Base-by-base conservation (phyloP, 2,113 vertebrate species). In the Grammomys surdaster region DNA sequence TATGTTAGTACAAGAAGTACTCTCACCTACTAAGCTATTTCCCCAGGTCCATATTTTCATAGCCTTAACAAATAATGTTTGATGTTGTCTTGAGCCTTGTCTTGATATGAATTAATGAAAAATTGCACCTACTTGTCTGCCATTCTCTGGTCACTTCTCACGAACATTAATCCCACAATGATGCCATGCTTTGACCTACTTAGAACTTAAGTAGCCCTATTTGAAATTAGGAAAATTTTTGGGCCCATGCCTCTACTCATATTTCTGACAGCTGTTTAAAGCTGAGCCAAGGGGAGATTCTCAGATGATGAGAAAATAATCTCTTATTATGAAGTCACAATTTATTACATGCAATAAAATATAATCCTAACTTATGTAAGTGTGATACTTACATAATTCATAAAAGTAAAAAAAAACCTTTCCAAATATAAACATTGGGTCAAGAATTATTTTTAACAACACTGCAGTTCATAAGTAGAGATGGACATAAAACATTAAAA, bases 341-440 rank as follows among this genome's bases (percentile, higher is more conserved):
- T 91, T 67, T 72, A 90, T 84, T 84, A 90, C 11, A 31, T 73
- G 31, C 72, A 88, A 88, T 88, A 93, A 93, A 89, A 88, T 17
- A 43, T 9, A 91, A 73, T 85, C 40, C 7, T 82, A 77, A 88
- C 33, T 89, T 88, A 85, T 36, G 3, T 89, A 92, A 92, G 78
- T 26, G 51, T 73, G 91, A 67, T 51, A 43, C 10, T 13, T 70
- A 72, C 70, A 72, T n/a, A n/a, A 72, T n/a, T n/a, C 40, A 40
- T 72, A n/a, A 72, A 72, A 70, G 73, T 46, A 16, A 85, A 80
- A 85, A 84, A 84, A 93, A 26, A 20, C 2, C 40, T 51, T 89
- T 63, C 70, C 46, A 80, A 78, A 77, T 88, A 85, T 84, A 77
- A 90, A 82, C n/a, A 89, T 80, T 67, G 31, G 56, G 33, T 56